These are phyloP conservation scores for Nesidiocoris tenuis DNA, from an alignment of 2,888 invertebrate species.

Conservation along the genomic window DNA sequence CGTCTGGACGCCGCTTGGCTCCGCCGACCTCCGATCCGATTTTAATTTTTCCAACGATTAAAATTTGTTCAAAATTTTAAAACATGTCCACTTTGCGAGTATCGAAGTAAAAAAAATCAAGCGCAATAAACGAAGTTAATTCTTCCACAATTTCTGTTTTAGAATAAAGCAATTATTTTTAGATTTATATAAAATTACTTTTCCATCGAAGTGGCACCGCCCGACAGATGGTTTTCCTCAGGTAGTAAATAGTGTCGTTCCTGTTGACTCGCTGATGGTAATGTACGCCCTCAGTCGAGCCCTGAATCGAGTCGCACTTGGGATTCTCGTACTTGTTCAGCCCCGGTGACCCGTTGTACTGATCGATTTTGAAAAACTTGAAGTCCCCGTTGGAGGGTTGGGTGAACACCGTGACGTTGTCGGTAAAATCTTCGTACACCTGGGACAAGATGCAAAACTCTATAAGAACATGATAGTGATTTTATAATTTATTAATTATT, in stretches of 20 bases:
- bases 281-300: constrained; percentile 67
- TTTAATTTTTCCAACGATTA: too few relatives aligned
- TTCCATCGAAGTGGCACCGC: constrained; percentile 61
- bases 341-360: constrained; percentile 60
- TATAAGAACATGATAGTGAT: too few relatives aligned
- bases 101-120: too few relatives aligned
- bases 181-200: constrained; percentile 54
- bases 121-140: too few relatives aligned
- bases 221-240: constrained; percentile 69
- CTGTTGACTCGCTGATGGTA: constrained; percentile 62
- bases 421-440: constrained; percentile 64
- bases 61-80: too few relatives aligned
- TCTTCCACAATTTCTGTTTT: too few relatives aligned
- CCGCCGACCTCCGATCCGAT: too few relatives aligned
- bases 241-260: constrained; percentile 62
- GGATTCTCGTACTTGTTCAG: constrained; percentile 61
- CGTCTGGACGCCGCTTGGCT: too few relatives aligned
- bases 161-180: too few relatives aligned
- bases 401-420: constrained; percentile 64
- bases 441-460: too few relatives aligned
- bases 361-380: constrained; percentile 64
- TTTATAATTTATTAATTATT: neutral
- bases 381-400: constrained; percentile 61
- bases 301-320: constrained; percentile 62
- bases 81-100: too few relatives aligned